A percentile compares a stretch with the other conserved stretches of the same genome.
Evolutionary conservation across 2,888 invertebrate species (phyloP).

Genomic region (Agrotis segetum): DNA sequence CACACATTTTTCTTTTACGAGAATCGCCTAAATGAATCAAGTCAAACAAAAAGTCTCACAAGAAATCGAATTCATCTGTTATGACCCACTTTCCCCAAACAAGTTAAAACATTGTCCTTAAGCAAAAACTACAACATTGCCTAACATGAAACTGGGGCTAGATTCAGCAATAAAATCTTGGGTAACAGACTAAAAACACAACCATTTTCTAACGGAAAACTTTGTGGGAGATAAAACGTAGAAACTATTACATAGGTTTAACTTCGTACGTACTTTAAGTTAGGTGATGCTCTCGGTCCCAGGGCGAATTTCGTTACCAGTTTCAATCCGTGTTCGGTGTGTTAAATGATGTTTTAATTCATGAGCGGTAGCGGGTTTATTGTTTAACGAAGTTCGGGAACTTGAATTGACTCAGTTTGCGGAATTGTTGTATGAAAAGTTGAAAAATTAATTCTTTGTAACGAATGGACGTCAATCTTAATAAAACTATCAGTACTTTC

Average conservation of each 20-base stretch:
- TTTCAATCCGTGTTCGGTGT: slow-evolving; percentile 58
- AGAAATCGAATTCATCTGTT: not conserved
- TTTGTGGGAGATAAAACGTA: slow-evolving; percentile 65
- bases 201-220: slow-evolving; percentile 56
- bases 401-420: slow-evolving; percentile 1
- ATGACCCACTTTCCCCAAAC: slow-evolving; percentile 2
- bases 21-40: not conserved
- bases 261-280: slow-evolving; percentile 65
- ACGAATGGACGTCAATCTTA: not conserved
- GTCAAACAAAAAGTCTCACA: not conserved
- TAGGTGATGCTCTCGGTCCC: slow-evolving; percentile 63
- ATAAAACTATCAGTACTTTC: no score
- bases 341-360: slow-evolving; percentile 37
- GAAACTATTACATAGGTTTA: slow-evolving; percentile 67
- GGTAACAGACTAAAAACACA: slow-evolving; percentile 57
- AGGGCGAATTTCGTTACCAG: slow-evolving; percentile 63
- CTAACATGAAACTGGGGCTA: slow-evolving; percentile 27
- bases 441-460: not conserved
- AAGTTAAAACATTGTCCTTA: slow-evolving; percentile 25
- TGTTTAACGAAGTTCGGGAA: slow-evolving; percentile 16
- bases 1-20: not conserved
- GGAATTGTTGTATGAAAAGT: not conserved
- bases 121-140: slow-evolving; percentile 32
- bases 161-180: slow-evolving; percentile 49
- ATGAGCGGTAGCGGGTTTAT: slow-evolving; percentile 39